Percentiles rank a stretch among this genome's conserved stretches.
Evolutionary conservation across 2,797 vertebrate species (phyloP).

Genomic region (Mormyrops attenuatus): DNA sequence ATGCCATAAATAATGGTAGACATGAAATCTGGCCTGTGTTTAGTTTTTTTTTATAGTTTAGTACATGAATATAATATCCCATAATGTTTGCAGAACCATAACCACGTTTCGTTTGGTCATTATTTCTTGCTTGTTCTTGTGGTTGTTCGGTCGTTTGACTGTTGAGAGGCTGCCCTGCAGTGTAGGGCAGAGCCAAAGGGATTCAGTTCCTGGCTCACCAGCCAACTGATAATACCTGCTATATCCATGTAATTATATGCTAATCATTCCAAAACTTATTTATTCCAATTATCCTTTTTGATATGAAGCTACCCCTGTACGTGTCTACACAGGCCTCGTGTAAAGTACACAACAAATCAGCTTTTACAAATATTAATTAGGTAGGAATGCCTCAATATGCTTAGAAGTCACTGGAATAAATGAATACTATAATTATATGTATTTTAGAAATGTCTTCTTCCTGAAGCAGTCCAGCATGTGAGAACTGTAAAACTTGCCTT

Average conservation of each 20-base stretch:
- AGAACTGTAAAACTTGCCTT: not conserved
- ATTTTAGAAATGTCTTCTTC: constrained; percentile 6
- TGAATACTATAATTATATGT: constrained; percentile 6
- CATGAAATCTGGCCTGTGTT: not conserved
- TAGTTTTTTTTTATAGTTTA: not conserved
- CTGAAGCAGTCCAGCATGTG: not conserved
- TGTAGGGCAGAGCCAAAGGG: not conserved
- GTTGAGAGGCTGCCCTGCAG: not conserved
- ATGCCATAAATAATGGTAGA: not conserved
- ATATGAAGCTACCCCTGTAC: not conserved
- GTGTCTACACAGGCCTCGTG: not conserved
- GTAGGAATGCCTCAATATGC: not conserved
- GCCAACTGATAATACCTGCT: not conserved
- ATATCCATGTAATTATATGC: not conserved
- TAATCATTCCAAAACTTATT: not conserved
- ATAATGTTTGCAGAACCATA: not conserved
- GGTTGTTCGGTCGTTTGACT: not conserved
- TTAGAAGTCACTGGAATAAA: constrained; percentile 10
- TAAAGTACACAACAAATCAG: constrained; percentile 1
- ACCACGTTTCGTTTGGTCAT: not conserved
- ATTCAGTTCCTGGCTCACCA: not conserved
- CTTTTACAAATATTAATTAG: constrained; percentile 11
- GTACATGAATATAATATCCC: not conserved
- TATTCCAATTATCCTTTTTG: not conserved
- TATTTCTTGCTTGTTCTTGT: not conserved